These are phyloP conservation scores for Phataginus tetradactyla DNA, from an alignment of 2,797 vertebrate species.

Conservation along the genomic window DNA sequence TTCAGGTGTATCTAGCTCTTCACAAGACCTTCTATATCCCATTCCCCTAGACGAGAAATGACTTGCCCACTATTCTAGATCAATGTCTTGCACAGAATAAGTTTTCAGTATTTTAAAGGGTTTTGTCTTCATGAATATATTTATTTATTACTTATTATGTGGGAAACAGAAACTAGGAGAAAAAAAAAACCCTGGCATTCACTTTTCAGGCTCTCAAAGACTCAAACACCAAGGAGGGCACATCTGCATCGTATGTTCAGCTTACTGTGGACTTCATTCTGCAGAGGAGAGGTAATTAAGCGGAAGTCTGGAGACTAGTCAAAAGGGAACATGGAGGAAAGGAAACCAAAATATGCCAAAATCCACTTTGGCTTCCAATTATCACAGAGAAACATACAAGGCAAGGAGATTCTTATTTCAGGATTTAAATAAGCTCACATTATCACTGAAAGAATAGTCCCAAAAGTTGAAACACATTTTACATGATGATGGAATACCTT, in stretches of 20 bases:
- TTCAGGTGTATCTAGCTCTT: too few relatives aligned
- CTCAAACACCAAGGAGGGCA: not conserved
- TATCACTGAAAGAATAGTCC: not conserved
- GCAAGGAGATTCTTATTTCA: not conserved
- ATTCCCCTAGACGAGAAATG: not conserved
- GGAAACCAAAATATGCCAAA: not conserved
- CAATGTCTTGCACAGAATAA: not conserved
- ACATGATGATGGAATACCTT: not conserved
- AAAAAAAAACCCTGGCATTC: not conserved
- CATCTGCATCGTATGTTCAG: not conserved
- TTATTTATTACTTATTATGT: not conserved
- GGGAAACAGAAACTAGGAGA: not conserved
- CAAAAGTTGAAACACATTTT: slow-evolving; percentile 25
- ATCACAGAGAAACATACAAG: not conserved
- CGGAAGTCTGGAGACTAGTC: not conserved
- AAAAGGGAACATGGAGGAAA: not conserved
- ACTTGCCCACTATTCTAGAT: not conserved
- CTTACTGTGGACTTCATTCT: not conserved
- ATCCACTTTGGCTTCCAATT: not conserved
- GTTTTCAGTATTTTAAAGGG: not conserved
- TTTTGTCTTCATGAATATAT: not conserved
- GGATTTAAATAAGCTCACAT: not conserved
- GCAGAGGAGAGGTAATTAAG: not conserved
- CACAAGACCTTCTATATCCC: not conserved
- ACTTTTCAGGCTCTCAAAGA: not conserved